Percentiles rank a stretch among this genome's conserved stretches.
Conservation (phyloP, 64 coral and sea anemone genomes). For the Platygyra sinensis region DNA sequence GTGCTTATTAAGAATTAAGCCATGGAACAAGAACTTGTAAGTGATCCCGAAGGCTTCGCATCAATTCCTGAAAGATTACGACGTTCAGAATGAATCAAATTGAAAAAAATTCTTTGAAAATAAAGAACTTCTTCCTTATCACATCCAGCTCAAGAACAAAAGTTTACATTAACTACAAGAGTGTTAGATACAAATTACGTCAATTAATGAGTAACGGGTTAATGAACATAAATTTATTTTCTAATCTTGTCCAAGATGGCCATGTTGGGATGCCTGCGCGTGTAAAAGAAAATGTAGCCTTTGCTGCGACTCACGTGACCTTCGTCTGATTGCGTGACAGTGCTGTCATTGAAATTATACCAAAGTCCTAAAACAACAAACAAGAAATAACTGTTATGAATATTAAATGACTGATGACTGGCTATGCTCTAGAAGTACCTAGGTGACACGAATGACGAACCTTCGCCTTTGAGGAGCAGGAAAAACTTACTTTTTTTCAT, state of each 20-base stretch:
- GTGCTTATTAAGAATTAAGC: too few relatives aligned
- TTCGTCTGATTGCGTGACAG: constrained; percentile 72
- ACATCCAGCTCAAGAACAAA: not conserved
- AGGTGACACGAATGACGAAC: too few relatives aligned
- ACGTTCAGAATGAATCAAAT: not conserved
- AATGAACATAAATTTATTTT: constrained; percentile 28
- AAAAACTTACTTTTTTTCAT: too few relatives aligned
- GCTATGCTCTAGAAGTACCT: too few relatives aligned
- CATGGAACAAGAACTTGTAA: not conserved
- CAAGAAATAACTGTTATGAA: not conserved
- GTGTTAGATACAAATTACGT: not conserved
- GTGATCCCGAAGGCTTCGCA: too few relatives aligned
- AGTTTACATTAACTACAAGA: not conserved
- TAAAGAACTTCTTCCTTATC: not conserved
- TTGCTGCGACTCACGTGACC: constrained; percentile 84
- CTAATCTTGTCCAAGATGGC: constrained; percentile 92
- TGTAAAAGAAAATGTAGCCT: constrained; percentile 99
- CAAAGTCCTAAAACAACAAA: constrained; percentile 64
- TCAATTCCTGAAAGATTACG: not conserved
- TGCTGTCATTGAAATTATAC: constrained; percentile 99
- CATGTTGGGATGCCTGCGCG: constrained; percentile 87
- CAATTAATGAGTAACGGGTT: not conserved
- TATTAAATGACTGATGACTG: too few relatives aligned
- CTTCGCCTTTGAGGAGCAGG: too few relatives aligned
- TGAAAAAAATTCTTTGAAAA: not conserved